phyloP scores from a whole-genome alignment of 2,888 invertebrate species.

The Drosophila ezoana region DNA sequence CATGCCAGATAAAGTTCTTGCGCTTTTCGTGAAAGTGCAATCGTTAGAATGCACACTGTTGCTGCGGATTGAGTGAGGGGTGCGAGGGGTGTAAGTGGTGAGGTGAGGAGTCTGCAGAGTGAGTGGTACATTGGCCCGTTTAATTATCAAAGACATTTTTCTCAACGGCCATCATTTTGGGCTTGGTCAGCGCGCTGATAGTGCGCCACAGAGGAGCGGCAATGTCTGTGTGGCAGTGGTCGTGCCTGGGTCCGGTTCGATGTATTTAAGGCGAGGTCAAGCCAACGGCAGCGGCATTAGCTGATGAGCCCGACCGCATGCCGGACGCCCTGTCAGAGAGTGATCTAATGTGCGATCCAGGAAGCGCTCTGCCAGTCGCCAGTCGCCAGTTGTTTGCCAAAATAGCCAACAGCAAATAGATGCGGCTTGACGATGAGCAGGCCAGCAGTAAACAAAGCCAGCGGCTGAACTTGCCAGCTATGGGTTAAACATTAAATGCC shows the following conservation, averaged over 20 bases:
- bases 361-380: conserved; percentile 53
- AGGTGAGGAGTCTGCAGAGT: conserved; percentile 11
- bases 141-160: conserved; percentile 79
- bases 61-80: neutral
- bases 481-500: conserved; percentile 40
- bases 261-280: conserved; percentile 74
- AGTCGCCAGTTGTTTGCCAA: conserved; percentile 65
- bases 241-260: conserved; percentile 37
- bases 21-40: conserved; percentile 76
- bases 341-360: conserved; percentile 78
- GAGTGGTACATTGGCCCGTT: conserved; percentile 58
- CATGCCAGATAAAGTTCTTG: conserved; percentile 78
- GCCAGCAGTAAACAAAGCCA: conserved; percentile 32
- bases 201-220: conserved; percentile 59
- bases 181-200: conserved; percentile 59
- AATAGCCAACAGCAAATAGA: conserved; percentile 31
- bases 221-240: conserved; percentile 1
- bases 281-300: conserved; percentile 31
- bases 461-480: conserved; percentile 24
- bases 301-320: conserved; percentile 20
- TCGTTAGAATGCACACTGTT: conserved; percentile 70
- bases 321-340: conserved; percentile 45
- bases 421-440: conserved; percentile 7
- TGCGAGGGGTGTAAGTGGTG: conserved; percentile 18
- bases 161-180: conserved; percentile 57